phyloP scores from a whole-genome alignment of 2,888 invertebrate genomes.

The Napeogenes inachia region DNA sequence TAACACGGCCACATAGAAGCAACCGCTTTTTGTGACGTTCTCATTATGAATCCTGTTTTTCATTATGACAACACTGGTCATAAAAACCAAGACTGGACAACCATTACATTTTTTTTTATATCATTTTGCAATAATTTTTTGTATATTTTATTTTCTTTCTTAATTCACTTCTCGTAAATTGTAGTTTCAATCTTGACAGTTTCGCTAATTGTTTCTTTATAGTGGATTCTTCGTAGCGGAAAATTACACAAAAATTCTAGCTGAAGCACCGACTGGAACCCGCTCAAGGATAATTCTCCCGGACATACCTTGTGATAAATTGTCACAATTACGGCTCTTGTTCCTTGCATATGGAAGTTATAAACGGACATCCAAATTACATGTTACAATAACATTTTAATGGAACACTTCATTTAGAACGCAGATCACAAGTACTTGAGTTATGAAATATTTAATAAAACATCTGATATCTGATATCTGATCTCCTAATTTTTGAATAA shows the following conservation, averaged over 20 bases:
- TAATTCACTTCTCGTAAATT: too few relatives aligned
- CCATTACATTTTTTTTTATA: too few relatives aligned
- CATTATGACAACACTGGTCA: conserved; percentile 17
- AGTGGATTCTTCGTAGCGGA: conserved; percentile 38
- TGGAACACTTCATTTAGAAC: too few relatives aligned
- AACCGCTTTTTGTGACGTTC: conserved; percentile 43
- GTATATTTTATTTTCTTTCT: too few relatives aligned
- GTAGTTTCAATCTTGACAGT: too few relatives aligned
- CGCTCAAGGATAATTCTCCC: conserved; percentile 35
- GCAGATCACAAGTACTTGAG: too few relatives aligned
- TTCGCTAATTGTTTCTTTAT: conserved; percentile 28
- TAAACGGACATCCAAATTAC: background rate
- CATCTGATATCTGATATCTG: too few relatives aligned
- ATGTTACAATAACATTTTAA: background rate
- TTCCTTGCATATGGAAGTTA: background rate
- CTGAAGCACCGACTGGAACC: conserved; percentile 42
- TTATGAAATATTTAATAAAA: too few relatives aligned
- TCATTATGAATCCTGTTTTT: conserved; percentile 28
- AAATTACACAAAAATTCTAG: conserved; percentile 34
- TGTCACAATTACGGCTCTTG: conserved; percentile 27
- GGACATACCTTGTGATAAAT: conserved; percentile 44
- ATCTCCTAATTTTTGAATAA: too few relatives aligned
- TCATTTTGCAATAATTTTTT: too few relatives aligned
- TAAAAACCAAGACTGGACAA: too few relatives aligned
- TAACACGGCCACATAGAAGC: conserved; percentile 43